Evolutionary conservation across 2,797 vertebrate genomes (phyloP), one percentile per base, ranked within the genome.

Genomic region (Gephyroberyx darwinii): DNA sequence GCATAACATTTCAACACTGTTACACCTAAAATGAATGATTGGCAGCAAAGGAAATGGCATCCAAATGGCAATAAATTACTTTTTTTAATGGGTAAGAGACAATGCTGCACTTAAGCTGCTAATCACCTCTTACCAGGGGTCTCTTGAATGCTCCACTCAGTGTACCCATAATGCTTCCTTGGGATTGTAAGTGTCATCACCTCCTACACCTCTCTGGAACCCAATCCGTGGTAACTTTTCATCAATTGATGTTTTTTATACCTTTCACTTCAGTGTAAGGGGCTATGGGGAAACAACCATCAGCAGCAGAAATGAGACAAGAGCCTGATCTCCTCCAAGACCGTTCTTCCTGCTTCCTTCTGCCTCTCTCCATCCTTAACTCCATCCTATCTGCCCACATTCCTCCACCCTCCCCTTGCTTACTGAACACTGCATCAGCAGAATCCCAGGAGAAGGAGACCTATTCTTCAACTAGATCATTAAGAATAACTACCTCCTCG

Each of bases 381-480:
- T 85, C 74, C 30, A 79, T 85, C 74, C 81, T 41, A 69, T 75
- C 84, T 74, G 0, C 91, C 88, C 85, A 87, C 84, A 66, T 13
- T 45, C 53, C 67, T 78, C 74, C 74, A 59, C 26, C 80, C 65
- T 54, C 82, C 47, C 47, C n/a, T 22, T 64, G 60, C 68, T 60
- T n/a, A 55, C 83, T 59, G 71, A 86, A 80, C 63, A 71, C 80
- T 45, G 85, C 91, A 90, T 83, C 84, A 82, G 66, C 83, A 88
- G 61, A 73, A 72, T 71, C 75, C 77, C 17, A 57, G 79, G 84
- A 84, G 84, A 77, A 22, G 74, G 74, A 84, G 77, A 81, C 75
- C 82, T 82, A 84, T 81, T 84, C 86, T 85, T 89, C 83, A 88
- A 86, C 88, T 71, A 82, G 80, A 87, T 79, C 53, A 63, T 84